Percentiles rank a stretch among this genome's conserved stretches.
Conservation (phyloP, 1,140 invertebrate genomes). For the Harlomillsia oculata region DNA sequence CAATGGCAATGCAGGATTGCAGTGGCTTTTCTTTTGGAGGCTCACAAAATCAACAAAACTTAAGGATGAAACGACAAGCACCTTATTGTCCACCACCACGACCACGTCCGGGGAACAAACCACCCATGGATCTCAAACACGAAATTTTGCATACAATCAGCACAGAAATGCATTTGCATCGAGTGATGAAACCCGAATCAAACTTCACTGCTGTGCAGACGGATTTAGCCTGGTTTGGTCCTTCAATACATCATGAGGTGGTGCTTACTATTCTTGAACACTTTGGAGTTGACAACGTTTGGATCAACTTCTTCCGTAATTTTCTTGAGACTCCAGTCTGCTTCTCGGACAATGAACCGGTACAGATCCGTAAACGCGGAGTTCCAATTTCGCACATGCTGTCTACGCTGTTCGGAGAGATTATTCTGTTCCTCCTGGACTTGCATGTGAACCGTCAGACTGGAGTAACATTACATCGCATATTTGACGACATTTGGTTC, state of each 20-base stretch:
- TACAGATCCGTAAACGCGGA: background rate
- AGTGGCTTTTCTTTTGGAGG: no score
- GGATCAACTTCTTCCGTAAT: constrained; percentile 18
- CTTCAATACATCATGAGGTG: constrained; percentile 12
- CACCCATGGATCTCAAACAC: constrained; percentile 16
- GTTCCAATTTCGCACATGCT: constrained; percentile 11
- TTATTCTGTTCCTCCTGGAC: constrained; percentile 15
- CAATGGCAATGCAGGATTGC: background rate
- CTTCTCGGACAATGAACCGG: background rate
- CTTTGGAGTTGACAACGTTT: constrained; percentile 6
- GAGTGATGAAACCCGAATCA: background rate
- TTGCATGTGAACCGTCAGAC: constrained; percentile 8
- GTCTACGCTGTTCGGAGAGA: constrained; percentile 16
- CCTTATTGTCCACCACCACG: no score
- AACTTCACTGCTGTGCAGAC: constrained; percentile 12
- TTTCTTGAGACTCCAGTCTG: constrained; percentile 9
- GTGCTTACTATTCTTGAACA: background rate
- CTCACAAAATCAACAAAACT: no score
- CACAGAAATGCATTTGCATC: constrained; percentile 19
- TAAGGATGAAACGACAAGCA: no score
- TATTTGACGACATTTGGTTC: constrained; percentile 22
- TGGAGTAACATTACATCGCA: constrained; percentile 1
- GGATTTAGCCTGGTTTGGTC: constrained; percentile 19
- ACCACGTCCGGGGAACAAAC: background rate
- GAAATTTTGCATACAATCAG: constrained; percentile 10